A percentile compares a stretch with the other conserved stretches of the same genome.
These are phyloP conservation scores for Danio choprae DNA, from an alignment of 2,797 vertebrate species.

Conservation along the genomic window DNA sequence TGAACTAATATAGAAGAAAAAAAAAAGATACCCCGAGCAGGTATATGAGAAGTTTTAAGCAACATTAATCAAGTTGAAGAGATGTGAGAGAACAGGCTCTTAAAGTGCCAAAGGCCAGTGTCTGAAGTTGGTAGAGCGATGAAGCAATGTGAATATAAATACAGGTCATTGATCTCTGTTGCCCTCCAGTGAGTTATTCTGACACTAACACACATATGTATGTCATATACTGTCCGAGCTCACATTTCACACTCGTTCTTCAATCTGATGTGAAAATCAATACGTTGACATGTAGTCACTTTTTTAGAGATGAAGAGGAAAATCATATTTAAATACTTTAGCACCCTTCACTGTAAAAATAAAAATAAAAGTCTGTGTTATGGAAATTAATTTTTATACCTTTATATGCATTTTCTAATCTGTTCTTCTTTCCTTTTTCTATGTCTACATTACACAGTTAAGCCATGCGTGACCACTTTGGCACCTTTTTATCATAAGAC, in stretches of 20 bases:
- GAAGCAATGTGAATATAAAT: conserved; percentile 63
- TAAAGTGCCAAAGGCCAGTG: conserved; percentile 58
- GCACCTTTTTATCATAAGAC: too few species aligned
- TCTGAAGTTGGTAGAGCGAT: conserved; percentile 41
- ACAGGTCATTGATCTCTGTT: conserved; percentile 63
- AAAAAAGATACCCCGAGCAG: conserved; percentile 57
- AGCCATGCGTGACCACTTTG: too few species aligned
- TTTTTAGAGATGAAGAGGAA: conserved; percentile 1
- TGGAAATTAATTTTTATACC: too few species aligned
- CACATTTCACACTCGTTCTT: conserved; percentile 32
- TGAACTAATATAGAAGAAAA: conserved; percentile 55
- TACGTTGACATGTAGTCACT: background rate
- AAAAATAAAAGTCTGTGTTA: too few species aligned
- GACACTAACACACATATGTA: conserved; percentile 39
- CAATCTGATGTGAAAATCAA: conserved; percentile 31
- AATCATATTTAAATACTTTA: conserved; percentile 17
- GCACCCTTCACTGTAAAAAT: too few species aligned
- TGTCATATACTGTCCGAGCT: conserved; percentile 7
- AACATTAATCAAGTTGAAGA: conserved; percentile 65
- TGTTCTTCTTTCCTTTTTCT: too few species aligned
- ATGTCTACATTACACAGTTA: too few species aligned
- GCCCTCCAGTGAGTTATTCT: conserved; percentile 51
- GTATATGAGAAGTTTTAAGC: conserved; percentile 55
- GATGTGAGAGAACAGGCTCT: conserved; percentile 52
- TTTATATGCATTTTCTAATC: too few species aligned